Conservation (phyloP, 2,797 vertebrate species). For the Amphiprion clarkii region DNA sequence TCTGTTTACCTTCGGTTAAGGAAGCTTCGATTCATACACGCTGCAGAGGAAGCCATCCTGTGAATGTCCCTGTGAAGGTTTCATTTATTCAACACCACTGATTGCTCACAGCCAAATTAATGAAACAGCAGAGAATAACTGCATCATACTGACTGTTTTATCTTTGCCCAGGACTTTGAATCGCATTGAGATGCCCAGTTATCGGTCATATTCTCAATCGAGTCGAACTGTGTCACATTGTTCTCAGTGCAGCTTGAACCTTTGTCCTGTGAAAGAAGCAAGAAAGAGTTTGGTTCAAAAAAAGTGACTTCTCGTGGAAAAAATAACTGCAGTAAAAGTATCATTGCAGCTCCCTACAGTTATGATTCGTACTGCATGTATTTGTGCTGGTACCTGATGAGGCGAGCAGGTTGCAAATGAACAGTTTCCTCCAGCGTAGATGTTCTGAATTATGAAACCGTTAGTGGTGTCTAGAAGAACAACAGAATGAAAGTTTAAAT, state of each 20-base stretch:
- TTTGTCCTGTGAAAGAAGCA: constrained; percentile 25
- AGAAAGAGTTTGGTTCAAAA: background rate
- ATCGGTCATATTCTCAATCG: constrained; percentile 56
- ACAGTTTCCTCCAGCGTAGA: constrained; percentile 26
- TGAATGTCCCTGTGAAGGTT: constrained; percentile 71
- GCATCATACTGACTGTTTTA: constrained; percentile 62
- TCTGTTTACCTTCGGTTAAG: constrained; percentile 84
- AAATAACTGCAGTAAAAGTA: background rate
- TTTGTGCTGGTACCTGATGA: constrained; percentile 9
- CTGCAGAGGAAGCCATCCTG: constrained; percentile 84
- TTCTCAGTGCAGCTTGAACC: background rate
- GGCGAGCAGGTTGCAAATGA: constrained; percentile 19
- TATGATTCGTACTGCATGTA: background rate
- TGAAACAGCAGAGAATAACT: background rate
- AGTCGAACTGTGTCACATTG: background rate
- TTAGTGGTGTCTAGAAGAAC: constrained; percentile 4
- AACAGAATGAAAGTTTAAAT: background rate
- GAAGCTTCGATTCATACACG: constrained; percentile 87
- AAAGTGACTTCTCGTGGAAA: background rate
- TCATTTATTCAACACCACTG: background rate
- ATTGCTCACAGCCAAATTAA: background rate
- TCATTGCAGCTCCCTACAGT: background rate
- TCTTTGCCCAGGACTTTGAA: constrained; percentile 45
- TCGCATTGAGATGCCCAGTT: constrained; percentile 59
- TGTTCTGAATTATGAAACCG: background rate